A percentile compares a stretch with the other conserved stretches of the same genome.
Evolutionary conservation across 2,888 invertebrate genomes (phyloP).

Genomic region (Odontomyia ornata): DNA sequence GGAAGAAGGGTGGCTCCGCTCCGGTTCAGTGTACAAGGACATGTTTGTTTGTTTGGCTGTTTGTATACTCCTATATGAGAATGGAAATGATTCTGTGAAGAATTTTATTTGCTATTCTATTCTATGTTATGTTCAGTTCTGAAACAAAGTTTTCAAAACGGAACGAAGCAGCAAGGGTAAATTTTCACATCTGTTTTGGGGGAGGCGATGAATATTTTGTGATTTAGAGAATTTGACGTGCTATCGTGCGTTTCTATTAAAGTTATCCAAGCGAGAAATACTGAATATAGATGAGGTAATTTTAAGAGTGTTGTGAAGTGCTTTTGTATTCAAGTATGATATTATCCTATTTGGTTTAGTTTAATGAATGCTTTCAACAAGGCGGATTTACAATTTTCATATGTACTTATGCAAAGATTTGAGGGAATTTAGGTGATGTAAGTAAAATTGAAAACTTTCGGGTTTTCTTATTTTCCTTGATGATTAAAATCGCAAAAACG

Average conservation of each 20-base stretch:
- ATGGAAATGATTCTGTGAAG: constrained; percentile 17
- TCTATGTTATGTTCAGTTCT: background rate
- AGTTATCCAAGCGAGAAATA: constrained; percentile 34
- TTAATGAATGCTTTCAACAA: too few relatives aligned
- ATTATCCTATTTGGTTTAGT: background rate
- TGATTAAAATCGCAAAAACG: too few relatives aligned
- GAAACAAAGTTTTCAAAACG: constrained; percentile 7
- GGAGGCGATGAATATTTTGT: constrained; percentile 25
- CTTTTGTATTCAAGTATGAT: constrained; percentile 2
- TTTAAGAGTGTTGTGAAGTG: background rate
- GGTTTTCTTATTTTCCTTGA: too few relatives aligned
- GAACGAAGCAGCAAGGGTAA: constrained; percentile 31
- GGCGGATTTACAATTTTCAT: too few relatives aligned
- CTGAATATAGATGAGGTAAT: constrained; percentile 32
- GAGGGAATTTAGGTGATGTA: too few relatives aligned
- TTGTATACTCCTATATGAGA: background rate
- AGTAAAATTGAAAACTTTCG: too few relatives aligned
- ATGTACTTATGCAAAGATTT: too few relatives aligned
- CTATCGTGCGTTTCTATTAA: constrained; percentile 38
- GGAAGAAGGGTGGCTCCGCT: background rate
- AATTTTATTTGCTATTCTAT: constrained; percentile 32
- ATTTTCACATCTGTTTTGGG: constrained; percentile 38
- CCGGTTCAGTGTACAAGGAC: background rate
- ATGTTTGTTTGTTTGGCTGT: background rate
- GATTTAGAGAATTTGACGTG: constrained; percentile 12